Percentiles rank a stretch among this genome's conserved stretches.
These are phyloP conservation scores for Sander lucioperca DNA, from an alignment of 2,113 vertebrate genomes.

Conservation along the genomic window DNA sequence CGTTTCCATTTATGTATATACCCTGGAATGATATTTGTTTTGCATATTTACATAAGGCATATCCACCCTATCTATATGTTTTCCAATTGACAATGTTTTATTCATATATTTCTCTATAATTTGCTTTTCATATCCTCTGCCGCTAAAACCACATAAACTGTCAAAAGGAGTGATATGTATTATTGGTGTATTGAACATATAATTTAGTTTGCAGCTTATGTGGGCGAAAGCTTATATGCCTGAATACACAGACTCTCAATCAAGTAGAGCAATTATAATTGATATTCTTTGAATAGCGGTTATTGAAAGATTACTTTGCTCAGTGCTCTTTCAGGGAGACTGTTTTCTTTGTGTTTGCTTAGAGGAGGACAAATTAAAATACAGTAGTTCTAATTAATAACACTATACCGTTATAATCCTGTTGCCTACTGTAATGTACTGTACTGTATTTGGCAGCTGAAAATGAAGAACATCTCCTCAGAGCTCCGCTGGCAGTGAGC, in stretches of 20 bases:
- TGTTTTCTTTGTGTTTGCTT: slow-evolving; percentile 15
- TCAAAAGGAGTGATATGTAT: slow-evolving; percentile 74
- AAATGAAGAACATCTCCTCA: slow-evolving; percentile 35
- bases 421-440: slow-evolving; percentile 20
- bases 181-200: slow-evolving; percentile 73
- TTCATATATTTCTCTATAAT: slow-evolving; percentile 77
- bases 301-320: slow-evolving; percentile 49
- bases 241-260: slow-evolving; percentile 61
- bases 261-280: slow-evolving; percentile 68
- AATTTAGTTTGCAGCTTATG: slow-evolving; percentile 74
- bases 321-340: slow-evolving; percentile 10
- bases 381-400: slow-evolving; percentile 27
- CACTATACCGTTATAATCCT: not conserved
- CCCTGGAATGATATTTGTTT: slow-evolving; percentile 80
- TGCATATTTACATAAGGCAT: slow-evolving; percentile 82
- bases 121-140: slow-evolving; percentile 78
- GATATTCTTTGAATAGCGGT: slow-evolving; percentile 57
- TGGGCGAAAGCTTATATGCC: slow-evolving; percentile 62
- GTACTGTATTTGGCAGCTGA: slow-evolving; percentile 28
- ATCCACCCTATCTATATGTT: slow-evolving; percentile 80
- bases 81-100: slow-evolving; percentile 82
- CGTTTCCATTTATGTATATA: slow-evolving; percentile 81
- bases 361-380: slow-evolving; percentile 13
- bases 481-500: slow-evolving; percentile 45
- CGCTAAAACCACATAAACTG: slow-evolving; percentile 78